Evolutionary conservation across 2,797 vertebrate genomes (phyloP).

Genomic region (Discoglossus pictus): DNA sequence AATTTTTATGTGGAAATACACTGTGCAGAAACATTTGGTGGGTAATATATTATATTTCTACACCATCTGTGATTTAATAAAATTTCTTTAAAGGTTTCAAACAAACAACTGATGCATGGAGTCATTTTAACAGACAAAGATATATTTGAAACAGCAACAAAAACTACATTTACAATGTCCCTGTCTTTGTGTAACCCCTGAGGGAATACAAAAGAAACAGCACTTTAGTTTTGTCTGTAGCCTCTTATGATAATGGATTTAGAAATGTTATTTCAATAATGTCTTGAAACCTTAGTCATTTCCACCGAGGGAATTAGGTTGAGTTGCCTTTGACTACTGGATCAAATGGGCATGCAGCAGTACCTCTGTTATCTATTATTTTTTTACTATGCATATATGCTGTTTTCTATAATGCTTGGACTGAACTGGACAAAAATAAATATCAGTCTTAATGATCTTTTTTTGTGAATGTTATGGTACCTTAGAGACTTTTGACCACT

Average conservation of each 20-base stretch:
- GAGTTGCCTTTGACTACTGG: slow-evolving; percentile 40
- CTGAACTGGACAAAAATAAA: slow-evolving; percentile 26
- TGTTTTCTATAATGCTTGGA: no score
- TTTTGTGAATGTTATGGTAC: slow-evolving; percentile 49
- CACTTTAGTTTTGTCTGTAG: slow-evolving; percentile 27
- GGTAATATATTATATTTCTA: no score
- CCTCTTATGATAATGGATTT: slow-evolving; percentile 29
- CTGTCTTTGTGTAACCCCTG: slow-evolving; percentile 10
- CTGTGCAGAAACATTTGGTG: no score
- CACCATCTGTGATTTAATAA: slow-evolving; percentile 1
- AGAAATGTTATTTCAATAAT: slow-evolving; percentile 45
- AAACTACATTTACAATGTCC: slow-evolving; percentile 34
- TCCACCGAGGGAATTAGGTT: slow-evolving; percentile 37
- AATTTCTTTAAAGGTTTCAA: slow-evolving; percentile 20
- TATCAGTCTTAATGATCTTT: slow-evolving; percentile 54
- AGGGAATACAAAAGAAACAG: slow-evolving; percentile 37
- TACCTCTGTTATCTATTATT: slow-evolving; percentile 46
- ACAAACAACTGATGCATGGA: slow-evolving; percentile 21
- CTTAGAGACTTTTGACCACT: slow-evolving; percentile 49
- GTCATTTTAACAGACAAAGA: slow-evolving; percentile 20
- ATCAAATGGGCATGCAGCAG: background rate
- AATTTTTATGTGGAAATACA: no score
- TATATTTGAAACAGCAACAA: slow-evolving; percentile 4
- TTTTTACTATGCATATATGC: slow-evolving; percentile 1
- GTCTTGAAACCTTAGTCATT: slow-evolving; percentile 20